Evolutionary conservation across 2,113 vertebrate genomes (phyloP), one percentile per base, ranked within the genome.

Genomic region (Semnornis frantzii): DNA sequence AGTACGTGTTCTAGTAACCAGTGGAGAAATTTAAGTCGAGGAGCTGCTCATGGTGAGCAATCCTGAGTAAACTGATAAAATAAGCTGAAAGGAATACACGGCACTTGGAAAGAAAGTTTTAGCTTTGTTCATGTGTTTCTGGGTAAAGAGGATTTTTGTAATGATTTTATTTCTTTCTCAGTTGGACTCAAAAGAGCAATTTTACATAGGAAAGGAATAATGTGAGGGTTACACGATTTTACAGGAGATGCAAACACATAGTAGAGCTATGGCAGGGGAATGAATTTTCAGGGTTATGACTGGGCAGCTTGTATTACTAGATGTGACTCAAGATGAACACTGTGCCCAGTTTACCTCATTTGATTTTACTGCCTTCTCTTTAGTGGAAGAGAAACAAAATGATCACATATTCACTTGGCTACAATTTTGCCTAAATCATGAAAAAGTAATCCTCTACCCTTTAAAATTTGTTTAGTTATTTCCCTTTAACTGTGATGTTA

Each of bases 61-160:
- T 48, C 72, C 66, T 62, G 44, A 46, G 42, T 82, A 76, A 89
- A 93, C 72, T 84, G 70, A 9, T 87, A 6, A 10, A 86, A 92
- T 86, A 90, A 75, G 76, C 50, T 46, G 77, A 60, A 71, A 69
- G 77, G 77, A 65, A 85, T 72, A 27, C 37, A 60, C 21, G 21
- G 50, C 31, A 27, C 15, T 44, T 62, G 59, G 18, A 87, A 27
- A 87, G 59, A 72, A 31, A 25, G 55, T 92, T 95, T 84, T 90
- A 93, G 44, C 58, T 78, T 84, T 90, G n/a, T 90, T 93, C 63
- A 3, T 65, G 27, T 84, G 44, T 81, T 90, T 93, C 63, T 92
- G 70, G 52, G 25, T 75, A 65, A 94, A 58, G 70, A 84, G 27
- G n/a, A 65, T 84, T 62, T 90, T 79, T 93, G 75, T 31, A 93